Base-by-base conservation (phyloP, 2,888 invertebrate genomes). In the Elysia crispata region DNA sequence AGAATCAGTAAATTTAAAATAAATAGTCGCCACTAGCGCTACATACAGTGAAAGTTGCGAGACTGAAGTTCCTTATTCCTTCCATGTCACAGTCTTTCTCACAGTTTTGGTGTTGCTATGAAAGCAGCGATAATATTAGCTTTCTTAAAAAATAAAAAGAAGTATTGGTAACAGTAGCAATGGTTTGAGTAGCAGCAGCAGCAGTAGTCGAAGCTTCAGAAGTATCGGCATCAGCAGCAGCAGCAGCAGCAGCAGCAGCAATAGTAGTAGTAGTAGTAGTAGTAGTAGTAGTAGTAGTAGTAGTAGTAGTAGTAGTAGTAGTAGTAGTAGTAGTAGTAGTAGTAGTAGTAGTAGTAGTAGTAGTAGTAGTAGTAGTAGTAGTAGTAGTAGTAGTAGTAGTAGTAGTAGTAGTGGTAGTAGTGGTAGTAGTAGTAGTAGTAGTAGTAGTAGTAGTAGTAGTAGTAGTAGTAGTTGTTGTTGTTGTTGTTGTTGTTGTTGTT, bases 241-340 rank as follows among this genome's bases (percentile, higher is more conserved):
- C 28, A 73, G 28, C 28, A 54, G 28, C 57, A 73, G 0, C 1
- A 54, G 54, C 3, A 73, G 49, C 0, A 25, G 49, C 25, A 73
- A 20, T 1, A 54, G 57, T 49, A 73, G 57, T 31, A 70, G 70
- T 70, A 70, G 70, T 31, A 33, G 33, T 70, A 33, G 31, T 70
- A 70, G 70, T 70, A 70, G 31, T 70, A 33, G 70, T 70, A 33
- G 70, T 70, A 33, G 70, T 70, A 70, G 70, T 70, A 70, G 70
- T 70, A 33, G 33, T 70, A 33, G 70, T 70, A 70, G 70, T 70
- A 33, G 33, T 70, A 70, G 70, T 33, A 33, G 70, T 70, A 70
- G 33, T 70, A 70, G 70, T 70, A 70, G 70, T 70, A 70, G 70
- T 70, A 33, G 70, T 70, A 70, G 33, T 33, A 70, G 31, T 70